A percentile compares a stretch with the other conserved stretches of the same genome.
phyloP scores from a whole-genome alignment of 2,113 vertebrate genomes.

The Tamias sibiricus region DNA sequence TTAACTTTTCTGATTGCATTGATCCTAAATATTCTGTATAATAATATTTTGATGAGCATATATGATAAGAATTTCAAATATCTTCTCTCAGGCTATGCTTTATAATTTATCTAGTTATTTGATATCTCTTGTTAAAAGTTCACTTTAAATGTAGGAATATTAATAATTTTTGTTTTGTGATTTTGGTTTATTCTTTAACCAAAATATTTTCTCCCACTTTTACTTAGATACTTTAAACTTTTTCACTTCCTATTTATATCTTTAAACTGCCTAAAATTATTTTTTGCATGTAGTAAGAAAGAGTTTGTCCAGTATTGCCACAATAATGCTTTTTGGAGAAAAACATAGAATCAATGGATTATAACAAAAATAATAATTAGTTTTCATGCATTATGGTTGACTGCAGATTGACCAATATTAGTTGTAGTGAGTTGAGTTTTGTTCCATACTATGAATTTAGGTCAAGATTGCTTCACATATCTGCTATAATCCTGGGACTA shows the following conservation, averaged over 20 bases:
- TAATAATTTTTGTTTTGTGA: neutral
- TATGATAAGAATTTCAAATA: neutral
- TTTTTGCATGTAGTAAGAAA: conserved; percentile 30
- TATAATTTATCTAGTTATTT: conserved; percentile 42
- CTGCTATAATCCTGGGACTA: neutral
- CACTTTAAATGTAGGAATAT: neutral
- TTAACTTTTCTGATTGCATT: neutral
- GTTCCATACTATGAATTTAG: neutral
- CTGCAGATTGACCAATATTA: neutral
- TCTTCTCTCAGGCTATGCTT: neutral
- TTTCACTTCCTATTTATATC: conserved; percentile 9
- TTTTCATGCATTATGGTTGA: neutral
- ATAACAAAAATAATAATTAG: conserved; percentile 34
- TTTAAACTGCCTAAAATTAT: neutral
- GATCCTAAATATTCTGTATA: neutral
- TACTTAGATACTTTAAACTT: neutral
- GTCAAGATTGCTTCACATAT: neutral
- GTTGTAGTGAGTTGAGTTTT: conserved; percentile 7
- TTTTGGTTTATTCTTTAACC: neutral
- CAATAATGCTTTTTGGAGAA: neutral
- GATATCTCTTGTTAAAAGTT: neutral
- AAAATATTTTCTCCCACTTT: neutral
- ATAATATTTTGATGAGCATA: neutral
- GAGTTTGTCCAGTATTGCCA: neutral
- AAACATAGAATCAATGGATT: neutral